These are phyloP conservation scores for Phlogophora meticulosa DNA, from an alignment of 2,888 invertebrate genomes.

Conservation along the genomic window DNA sequence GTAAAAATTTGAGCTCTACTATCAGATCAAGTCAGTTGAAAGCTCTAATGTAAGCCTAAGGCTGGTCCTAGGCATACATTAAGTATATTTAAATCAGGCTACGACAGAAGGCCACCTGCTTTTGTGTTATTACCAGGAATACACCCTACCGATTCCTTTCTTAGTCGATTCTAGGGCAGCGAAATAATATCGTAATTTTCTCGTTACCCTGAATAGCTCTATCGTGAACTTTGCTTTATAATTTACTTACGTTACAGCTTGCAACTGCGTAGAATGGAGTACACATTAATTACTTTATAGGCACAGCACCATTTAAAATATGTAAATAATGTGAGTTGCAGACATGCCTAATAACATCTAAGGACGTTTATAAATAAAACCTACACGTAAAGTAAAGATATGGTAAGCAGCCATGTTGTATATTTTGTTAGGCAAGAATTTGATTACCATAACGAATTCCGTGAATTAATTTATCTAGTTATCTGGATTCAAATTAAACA, in stretches of 20 bases:
- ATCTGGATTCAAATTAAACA: constrained; percentile 23
- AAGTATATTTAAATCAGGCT: too few relatives aligned
- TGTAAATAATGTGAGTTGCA: constrained; percentile 5
- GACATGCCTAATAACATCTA: constrained; percentile 10
- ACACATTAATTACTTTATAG: constrained; percentile 39
- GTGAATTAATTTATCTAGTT: constrained; percentile 10
- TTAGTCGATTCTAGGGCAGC: too few relatives aligned
- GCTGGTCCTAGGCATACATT: too few relatives aligned
- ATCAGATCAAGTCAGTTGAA: too few relatives aligned
- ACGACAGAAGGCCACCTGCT: too few relatives aligned
- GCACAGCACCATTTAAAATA: constrained; percentile 30
- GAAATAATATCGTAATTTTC: too few relatives aligned
- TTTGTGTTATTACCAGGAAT: too few relatives aligned
- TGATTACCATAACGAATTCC: constrained; percentile 21
- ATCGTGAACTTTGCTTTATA: constrained; percentile 28
- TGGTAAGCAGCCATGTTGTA: constrained; percentile 9
- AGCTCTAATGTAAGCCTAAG: too few relatives aligned
- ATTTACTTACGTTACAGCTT: constrained; percentile 37
- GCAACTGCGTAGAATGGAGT: constrained; percentile 6
- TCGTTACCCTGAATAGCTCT: constrained; percentile 3
- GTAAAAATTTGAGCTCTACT: too few relatives aligned
- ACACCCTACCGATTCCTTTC: too few relatives aligned
- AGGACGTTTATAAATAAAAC: constrained; percentile 4
- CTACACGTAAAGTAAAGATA: not conserved
- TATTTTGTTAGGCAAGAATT: not conserved